Conservation (phyloP, 2,797 vertebrate genomes). For the Halcyon leucocephala region DNA sequence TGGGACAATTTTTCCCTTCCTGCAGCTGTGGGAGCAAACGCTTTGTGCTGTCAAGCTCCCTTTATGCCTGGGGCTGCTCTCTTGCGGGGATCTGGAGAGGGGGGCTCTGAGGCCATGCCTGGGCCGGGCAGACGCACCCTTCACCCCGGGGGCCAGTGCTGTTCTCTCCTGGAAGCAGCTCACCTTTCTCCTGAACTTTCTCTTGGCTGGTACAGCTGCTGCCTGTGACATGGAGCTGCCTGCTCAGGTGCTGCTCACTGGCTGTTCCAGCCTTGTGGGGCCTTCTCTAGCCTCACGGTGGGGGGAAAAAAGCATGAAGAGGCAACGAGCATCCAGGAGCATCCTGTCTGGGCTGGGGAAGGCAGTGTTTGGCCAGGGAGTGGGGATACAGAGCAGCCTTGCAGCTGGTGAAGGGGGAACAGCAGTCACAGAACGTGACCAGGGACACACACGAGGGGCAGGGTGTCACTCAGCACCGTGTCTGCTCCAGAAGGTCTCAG, state of each 20-base stretch:
- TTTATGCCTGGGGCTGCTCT: neutral
- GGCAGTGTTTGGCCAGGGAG: neutral
- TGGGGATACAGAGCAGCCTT: fast-evolving
- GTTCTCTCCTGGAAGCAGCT: neutral
- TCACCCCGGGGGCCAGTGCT: neutral
- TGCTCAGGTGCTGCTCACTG: neutral
- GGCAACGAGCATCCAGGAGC: neutral
- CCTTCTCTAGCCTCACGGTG: neutral
- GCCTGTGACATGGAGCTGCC: neutral
- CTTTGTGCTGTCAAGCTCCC: neutral
- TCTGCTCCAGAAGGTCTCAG: neutral
- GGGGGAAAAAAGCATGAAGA: neutral
- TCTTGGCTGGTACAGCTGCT: neutral
- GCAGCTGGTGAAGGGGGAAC: neutral
- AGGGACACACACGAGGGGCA: neutral
- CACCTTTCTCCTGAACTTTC: conserved; percentile 16
- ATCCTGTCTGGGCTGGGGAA: neutral
- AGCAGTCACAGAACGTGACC: fast-evolving
- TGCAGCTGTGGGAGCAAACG: fast-evolving
- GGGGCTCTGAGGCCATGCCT: neutral
- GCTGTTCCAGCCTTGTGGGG: neutral
- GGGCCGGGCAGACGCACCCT: neutral
- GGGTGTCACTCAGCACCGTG: neutral
- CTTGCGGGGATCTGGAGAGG: neutral
- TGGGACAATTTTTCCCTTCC: neutral